Evolutionary conservation across 2,113 vertebrate genomes (phyloP).

Genomic region (Melanocharis versteri): DNA sequence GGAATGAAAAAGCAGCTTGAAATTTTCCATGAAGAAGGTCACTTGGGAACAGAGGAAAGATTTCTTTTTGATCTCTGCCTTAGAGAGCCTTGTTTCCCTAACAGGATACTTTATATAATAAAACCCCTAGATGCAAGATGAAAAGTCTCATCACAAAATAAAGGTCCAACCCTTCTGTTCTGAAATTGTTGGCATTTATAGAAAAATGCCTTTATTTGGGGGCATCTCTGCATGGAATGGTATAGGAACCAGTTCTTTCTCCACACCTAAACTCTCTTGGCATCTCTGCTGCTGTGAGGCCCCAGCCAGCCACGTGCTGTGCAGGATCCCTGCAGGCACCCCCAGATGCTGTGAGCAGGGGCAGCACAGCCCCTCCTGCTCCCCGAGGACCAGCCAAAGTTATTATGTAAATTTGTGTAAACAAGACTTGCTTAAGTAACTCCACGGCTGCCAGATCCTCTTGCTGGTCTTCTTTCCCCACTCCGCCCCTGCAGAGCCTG

Average conservation of each 20-base stretch:
- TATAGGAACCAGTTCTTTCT: neutral
- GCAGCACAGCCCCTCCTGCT: neutral
- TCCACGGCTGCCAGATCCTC: neutral
- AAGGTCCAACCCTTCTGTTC: neutral
- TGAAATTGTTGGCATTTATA: neutral
- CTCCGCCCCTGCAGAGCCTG: neutral
- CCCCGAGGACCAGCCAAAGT: neutral
- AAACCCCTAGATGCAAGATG: neutral
- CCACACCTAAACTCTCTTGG: neutral
- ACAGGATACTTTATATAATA: neutral
- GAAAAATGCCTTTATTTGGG: neutral
- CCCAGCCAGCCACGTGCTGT: fast-evolving
- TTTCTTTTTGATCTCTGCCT: constrained; percentile 13
- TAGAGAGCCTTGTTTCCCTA: neutral
- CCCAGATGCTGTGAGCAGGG: neutral
- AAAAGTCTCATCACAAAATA: neutral
- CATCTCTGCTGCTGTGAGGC: neutral
- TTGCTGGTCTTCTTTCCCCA: neutral
- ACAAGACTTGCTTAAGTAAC: constrained; percentile 46
- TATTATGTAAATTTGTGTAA: constrained; percentile 45
- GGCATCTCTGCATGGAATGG: neutral
- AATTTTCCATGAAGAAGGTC: neutral
- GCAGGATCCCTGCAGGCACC: neutral
- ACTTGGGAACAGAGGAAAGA: neutral
- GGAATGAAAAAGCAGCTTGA: constrained; percentile 11